Percentiles rank a stretch among this genome's conserved stretches.
These are phyloP conservation scores for Holacanthella duospinosa DNA, from an alignment of 2,888 invertebrate species.

Conservation along the genomic window DNA sequence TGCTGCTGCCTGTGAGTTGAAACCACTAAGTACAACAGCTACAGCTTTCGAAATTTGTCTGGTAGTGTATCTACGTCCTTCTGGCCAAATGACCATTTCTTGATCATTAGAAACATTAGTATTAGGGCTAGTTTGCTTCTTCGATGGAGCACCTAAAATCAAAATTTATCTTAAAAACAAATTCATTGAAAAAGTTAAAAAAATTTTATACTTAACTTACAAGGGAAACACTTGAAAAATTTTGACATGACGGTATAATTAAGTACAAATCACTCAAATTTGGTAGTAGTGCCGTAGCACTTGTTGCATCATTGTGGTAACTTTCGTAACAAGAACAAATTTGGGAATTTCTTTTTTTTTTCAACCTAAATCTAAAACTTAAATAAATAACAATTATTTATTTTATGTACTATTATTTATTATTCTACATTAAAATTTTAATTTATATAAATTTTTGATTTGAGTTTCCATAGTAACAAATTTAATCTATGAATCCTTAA, in stretches of 20 bases:
- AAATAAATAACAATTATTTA: too few relatives aligned
- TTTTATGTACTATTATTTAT: too few relatives aligned
- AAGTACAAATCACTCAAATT: too few relatives aligned
- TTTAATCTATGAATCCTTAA: too few relatives aligned
- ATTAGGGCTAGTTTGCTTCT: not conserved
- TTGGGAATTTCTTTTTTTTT: constrained; percentile 9
- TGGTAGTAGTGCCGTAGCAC: not conserved
- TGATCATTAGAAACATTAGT: not conserved
- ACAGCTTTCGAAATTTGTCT: constrained; percentile 7
- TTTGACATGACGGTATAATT: constrained; percentile 17
- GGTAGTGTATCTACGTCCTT: not conserved
- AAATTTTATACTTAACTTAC: not conserved
- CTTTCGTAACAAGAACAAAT: too few relatives aligned
- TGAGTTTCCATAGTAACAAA: too few relatives aligned
- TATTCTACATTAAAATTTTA: too few relatives aligned
- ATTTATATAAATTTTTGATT: too few relatives aligned
- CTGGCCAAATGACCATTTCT: not conserved
- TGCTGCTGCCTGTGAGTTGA: constrained; percentile 7
- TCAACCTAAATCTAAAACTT: constrained; percentile 11
- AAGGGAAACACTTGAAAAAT: constrained; percentile 16
- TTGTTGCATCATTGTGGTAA: not conserved
- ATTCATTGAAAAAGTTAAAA: not conserved
- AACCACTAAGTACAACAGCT: constrained; percentile 7
- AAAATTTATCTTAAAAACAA: not conserved
- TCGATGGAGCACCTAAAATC: not conserved